Base-by-base conservation (phyloP, 2,113 vertebrate genomes). In the Struthidea cinerea region DNA sequence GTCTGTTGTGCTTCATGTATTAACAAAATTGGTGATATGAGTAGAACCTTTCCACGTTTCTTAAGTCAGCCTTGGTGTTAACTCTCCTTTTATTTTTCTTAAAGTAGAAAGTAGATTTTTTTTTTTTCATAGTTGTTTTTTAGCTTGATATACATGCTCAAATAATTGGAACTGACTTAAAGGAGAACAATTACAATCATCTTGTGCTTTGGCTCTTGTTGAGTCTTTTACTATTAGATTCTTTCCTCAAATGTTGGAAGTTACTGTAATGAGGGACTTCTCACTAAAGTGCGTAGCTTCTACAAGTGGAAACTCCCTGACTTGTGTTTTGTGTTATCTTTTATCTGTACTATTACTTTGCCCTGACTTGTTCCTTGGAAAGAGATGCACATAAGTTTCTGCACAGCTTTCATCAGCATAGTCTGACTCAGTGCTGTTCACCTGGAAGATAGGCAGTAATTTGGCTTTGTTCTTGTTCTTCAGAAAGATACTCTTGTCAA, bases 361-460 rank as follows among this genome's bases (percentile, higher is more conserved):
- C 53, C 80, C 61, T 82, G 61, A 89, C 92, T 93, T 95, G 93
- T 93, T 95, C 37, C 11, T 69, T 61, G 44, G 75, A 82, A 74
- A 90, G 56, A 90, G 42, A 3, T 12, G 49, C 60, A 28, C 47
- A 2, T 41, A 84, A 81, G 30, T 53, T 90, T 81, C 77, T 93
- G 68, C 16, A 11, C 33, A 64, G 80, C 49, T 92, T 86, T 96
- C 71, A 56, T 75, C 64, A 79, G 79, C 16, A 4, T 47, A 33
- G 22, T 84, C 68, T 97, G 92, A 94, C 69, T 92, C 76, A 93
- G 76, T 5, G 10, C 39, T 49, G 52, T 84, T 96, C 74, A 84
- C 86, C 73, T 94, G 92, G 56, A 84, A 75, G 57, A 49, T n/a
- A 84, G 42, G 23, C 56, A 76, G 16, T 75, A 55, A 64, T 81